Evolutionary conservation across 2,888 invertebrate genomes (phyloP), one percentile per base, ranked within the genome.

Genomic region (Zootermopsis nevadensis): DNA sequence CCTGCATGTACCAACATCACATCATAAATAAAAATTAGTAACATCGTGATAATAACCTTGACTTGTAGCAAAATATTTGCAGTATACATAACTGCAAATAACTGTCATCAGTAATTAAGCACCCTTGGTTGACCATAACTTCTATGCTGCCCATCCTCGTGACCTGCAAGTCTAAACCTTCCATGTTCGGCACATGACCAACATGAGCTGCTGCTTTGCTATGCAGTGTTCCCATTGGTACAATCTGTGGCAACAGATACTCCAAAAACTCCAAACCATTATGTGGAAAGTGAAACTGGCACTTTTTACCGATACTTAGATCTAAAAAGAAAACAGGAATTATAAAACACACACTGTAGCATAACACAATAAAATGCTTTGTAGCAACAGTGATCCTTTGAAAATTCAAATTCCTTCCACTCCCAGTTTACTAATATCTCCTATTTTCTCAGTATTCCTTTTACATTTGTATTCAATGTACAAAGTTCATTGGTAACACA

Each of bases 131-230:
- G 30, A 77, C 77, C 6, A 83, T 27, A 33, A 67, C n/a, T 24
- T 83, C 81, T 42, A 83, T 83, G 1, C 81, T 83, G n/a, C 77
- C 81, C 10, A 10, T n/a, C 33, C n/a, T n/a, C 24, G 6, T 74
- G n/a, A 8, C 24, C 24, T 35, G 38, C 35, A n/a, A 38, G 3
- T 10, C 22, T 22, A 10, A 22, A 22, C 38, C 24, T 0, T 42
- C 42, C 38, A 42, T 38, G 22, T 8, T 69, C 7, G 30, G 19
- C 15, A 60, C 7, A n/a, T 27, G 27, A 10, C n/a, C 60, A 60
- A 7, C 12, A 60, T n/a, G 8, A 48, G 48, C 60, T 27, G 27
- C 12, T 27, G n/a, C 27, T 4, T 19, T 48, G 12, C 27, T n/a
- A 27, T 60, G 60, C 60, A 60, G 12, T 1, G 60, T 27, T 60